A percentile compares a stretch with the other conserved stretches of the same genome.
These are phyloP conservation scores for Syrista parreyssii DNA, from an alignment of 2,888 invertebrate species.

Conservation along the genomic window DNA sequence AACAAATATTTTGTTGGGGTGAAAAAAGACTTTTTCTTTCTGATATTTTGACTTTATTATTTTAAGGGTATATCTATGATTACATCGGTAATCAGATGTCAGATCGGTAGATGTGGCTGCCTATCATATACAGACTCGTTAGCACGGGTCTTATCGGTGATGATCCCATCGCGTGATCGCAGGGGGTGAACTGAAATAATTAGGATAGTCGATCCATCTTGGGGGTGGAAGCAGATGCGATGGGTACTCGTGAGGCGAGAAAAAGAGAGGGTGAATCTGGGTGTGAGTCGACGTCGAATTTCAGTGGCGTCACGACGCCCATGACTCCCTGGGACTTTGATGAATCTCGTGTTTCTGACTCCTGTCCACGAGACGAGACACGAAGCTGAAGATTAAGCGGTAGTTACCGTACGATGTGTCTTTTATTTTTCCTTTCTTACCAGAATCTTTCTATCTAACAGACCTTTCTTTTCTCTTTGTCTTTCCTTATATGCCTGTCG, in stretches of 20 bases:
- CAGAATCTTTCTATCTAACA: background rate
- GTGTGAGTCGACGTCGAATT: background rate
- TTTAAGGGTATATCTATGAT: background rate
- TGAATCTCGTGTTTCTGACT: constrained; percentile 35
- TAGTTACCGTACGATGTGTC: constrained; percentile 2
- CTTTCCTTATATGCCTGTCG: background rate
- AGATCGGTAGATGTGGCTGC: background rate
- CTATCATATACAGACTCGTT: background rate
- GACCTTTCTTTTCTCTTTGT: background rate
- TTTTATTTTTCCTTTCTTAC: background rate
- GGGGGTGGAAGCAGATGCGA: constrained; percentile 10
- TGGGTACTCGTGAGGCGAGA: background rate
- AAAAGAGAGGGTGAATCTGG: background rate
- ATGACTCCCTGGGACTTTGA: constrained; percentile 33
- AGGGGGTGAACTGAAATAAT: constrained; percentile 36
- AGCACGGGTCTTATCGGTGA: background rate
- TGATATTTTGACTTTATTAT: background rate
- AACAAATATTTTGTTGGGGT: background rate
- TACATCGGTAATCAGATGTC: background rate
- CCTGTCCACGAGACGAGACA: background rate
- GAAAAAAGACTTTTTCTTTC: background rate
- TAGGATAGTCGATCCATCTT: constrained; percentile 43
- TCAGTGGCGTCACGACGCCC: background rate
- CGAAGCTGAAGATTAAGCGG: constrained; percentile 3
- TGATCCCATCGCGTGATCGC: background rate